Evolutionary conservation across 2,797 vertebrate genomes (phyloP).

Genomic region (Ispidina picta): DNA sequence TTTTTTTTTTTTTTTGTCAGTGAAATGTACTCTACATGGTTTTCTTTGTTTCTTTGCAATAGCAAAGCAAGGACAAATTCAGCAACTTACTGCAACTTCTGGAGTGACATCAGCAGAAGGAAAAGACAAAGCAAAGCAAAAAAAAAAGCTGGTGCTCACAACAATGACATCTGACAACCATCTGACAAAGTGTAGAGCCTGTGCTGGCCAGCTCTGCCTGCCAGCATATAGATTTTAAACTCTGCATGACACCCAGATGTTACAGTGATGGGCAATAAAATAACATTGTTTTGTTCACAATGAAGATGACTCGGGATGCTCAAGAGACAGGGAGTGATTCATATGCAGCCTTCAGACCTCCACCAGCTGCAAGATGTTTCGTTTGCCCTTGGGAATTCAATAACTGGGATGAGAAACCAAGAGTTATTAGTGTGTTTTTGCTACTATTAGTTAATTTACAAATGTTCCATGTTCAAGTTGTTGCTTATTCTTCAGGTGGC

Average conservation of each 20-base stretch:
- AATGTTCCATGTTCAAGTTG: background rate
- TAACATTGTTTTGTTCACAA: constrained; percentile 67
- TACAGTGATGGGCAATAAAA: constrained; percentile 3
- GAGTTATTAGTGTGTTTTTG: background rate
- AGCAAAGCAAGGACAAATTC: background rate
- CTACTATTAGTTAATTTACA: constrained; percentile 4
- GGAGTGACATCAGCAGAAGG: background rate
- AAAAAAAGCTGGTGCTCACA: background rate
- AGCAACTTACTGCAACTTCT: background rate
- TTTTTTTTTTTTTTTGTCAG: background rate
- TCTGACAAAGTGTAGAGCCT: background rate
- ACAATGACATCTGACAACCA: background rate
- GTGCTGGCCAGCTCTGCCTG: background rate
- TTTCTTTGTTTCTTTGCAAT: constrained; percentile 3
- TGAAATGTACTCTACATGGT: background rate
- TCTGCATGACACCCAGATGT: constrained; percentile 16
- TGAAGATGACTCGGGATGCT: constrained; percentile 69
- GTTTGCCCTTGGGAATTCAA: constrained; percentile 46
- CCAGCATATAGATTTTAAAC: background rate
- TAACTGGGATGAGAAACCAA: background rate
- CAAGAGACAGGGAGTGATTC: constrained; percentile 65
- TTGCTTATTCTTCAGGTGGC: background rate
- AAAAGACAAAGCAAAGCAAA: constrained; percentile 2
- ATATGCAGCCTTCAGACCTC: constrained; percentile 3
- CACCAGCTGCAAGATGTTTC: constrained; percentile 56